Evolutionary conservation across 2,888 invertebrate genomes (phyloP).

Genomic region (Machimus atricapillus): DNA sequence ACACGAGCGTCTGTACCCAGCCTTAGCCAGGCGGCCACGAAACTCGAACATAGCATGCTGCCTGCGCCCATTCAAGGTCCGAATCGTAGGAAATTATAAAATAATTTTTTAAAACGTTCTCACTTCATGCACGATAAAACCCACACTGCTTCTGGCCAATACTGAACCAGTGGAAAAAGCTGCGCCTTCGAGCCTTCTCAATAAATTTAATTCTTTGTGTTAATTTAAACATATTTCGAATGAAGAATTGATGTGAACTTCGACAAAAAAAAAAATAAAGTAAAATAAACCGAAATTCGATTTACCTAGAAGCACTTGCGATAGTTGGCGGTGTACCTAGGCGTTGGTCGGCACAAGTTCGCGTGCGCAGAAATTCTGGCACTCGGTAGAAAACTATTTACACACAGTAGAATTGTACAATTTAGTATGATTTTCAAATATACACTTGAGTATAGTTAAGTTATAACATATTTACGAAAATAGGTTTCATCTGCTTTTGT

Average conservation of each 20-base stretch:
- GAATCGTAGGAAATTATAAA: neutral
- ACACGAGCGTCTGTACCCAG: too few species aligned
- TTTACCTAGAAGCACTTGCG: neutral
- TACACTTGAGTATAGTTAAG: conserved; percentile 30
- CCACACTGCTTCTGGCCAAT: neutral
- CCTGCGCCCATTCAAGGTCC: neutral
- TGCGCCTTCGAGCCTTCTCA: neutral
- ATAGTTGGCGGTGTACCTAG: neutral
- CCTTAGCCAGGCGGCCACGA: neutral
- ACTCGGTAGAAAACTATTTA: conserved; percentile 25
- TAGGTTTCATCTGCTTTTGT: conserved; percentile 36
- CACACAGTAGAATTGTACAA: conserved; percentile 31
- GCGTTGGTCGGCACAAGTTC: neutral
- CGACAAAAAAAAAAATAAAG: neutral
- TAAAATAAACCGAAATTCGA: neutral
- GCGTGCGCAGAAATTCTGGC: neutral
- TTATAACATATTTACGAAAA: conserved; percentile 38
- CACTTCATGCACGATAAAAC: neutral
- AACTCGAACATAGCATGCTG: neutral
- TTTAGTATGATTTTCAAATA: conserved; percentile 40
- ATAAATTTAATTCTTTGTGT: neutral
- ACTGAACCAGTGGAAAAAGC: neutral
- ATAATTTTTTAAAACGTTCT: neutral
- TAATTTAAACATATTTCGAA: neutral
- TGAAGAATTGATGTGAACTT: neutral